Conservation (phyloP, 1,140 invertebrate species). For the Drosophila nannoptera region DNA sequence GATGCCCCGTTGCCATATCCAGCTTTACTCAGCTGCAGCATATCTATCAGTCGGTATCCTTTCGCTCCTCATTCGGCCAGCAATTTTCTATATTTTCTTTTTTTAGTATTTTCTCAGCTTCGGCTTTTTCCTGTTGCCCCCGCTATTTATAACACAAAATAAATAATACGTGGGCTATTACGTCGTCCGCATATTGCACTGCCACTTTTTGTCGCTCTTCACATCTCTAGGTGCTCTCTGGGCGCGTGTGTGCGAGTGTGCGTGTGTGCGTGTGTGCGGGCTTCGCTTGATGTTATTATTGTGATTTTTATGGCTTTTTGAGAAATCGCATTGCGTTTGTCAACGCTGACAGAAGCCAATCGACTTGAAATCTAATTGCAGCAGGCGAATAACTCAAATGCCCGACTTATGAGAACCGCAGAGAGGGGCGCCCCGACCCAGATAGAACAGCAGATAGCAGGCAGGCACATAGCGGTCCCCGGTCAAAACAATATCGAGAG, state of each 20-base stretch:
- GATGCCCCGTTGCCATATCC: too few species aligned
- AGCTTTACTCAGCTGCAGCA: too few species aligned
- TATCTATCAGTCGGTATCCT: background rate
- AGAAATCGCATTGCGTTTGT: conserved; percentile 24
- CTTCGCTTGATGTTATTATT: conserved; percentile 26
- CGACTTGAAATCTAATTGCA: conserved; percentile 31
- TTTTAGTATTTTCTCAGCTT: conserved; percentile 16
- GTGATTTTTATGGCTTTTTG: conserved; percentile 18
- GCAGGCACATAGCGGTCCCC: background rate
- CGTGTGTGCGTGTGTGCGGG: background rate
- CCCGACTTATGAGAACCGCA: background rate
- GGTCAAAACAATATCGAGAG: background rate
- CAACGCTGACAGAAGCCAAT: conserved; percentile 23
- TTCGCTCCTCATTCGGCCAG: background rate
- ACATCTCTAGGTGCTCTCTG: conserved; percentile 24
- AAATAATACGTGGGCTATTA: conserved; percentile 45
- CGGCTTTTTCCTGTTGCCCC: conserved; percentile 1
- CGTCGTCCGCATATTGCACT: conserved; percentile 41
- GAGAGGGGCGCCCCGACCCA: background rate
- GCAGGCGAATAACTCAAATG: background rate
- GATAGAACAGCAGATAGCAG: background rate
- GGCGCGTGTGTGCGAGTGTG: background rate
- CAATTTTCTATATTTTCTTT: conserved; percentile 3
- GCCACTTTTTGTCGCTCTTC: conserved; percentile 41
- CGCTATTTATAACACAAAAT: conserved; percentile 45